These are phyloP conservation scores for Calameuta filiformis DNA, from an alignment of 2,888 invertebrate genomes.

Conservation along the genomic window DNA sequence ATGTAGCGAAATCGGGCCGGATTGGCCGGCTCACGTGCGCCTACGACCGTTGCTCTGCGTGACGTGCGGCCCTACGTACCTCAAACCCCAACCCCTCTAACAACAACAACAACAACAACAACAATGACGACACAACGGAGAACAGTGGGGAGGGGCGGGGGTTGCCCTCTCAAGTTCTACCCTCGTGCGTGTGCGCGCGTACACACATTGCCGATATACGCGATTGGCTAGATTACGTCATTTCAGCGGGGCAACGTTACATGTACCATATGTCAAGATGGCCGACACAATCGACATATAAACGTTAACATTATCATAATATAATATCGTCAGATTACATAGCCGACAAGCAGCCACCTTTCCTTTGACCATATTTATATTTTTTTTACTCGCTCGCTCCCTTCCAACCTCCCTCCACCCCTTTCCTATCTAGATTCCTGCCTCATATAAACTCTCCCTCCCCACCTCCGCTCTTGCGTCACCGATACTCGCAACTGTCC, in stretches of 20 bases:
- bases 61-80: not conserved
- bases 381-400: not conserved
- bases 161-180: not conserved
- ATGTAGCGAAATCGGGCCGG: slow-evolving; percentile 23
- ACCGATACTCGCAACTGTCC: not conserved
- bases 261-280: slow-evolving; percentile 43
- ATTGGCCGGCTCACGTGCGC: not conserved
- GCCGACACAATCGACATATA: slow-evolving; percentile 36
- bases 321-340: slow-evolving; percentile 23
- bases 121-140: not conserved
- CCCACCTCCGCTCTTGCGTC: not conserved
- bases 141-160: not conserved
- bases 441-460: not conserved
- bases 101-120: not conserved
- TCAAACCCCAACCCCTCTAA: not conserved
- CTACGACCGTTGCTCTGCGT: not conserved
- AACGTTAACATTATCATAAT: slow-evolving; percentile 25
- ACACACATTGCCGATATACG: slow-evolving; percentile 20
- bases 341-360: slow-evolving; percentile 7
- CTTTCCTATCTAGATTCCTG: not conserved
- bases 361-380: not conserved
- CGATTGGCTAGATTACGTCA: slow-evolving; percentile 41
- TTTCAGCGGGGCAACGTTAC: slow-evolving; percentile 33
- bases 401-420: not conserved
- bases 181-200: not conserved